Conservation (phyloP, 2,113 vertebrate genomes). For the Neodontobutis hainanensis region DNA sequence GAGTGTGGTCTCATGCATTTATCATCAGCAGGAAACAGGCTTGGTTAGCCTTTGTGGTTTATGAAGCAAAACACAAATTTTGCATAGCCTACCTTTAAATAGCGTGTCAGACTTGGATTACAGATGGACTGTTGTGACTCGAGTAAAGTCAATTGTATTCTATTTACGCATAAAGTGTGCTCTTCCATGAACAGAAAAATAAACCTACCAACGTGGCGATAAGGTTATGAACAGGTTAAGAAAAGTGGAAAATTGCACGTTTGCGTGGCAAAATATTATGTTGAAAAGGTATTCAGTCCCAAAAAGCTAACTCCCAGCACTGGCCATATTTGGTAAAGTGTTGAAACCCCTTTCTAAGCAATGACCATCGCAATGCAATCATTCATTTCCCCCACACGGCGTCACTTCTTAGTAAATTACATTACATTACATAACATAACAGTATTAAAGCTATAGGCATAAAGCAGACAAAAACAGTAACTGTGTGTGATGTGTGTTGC, state of each 20-base stretch:
- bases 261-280: background rate
- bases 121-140: no score
- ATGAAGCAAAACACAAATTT: background rate
- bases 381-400: background rate
- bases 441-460: no score
- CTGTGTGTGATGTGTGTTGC: no score
- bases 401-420: no score
- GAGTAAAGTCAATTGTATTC: no score
- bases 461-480: no score
- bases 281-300: background rate
- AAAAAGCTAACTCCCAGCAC: constrained; percentile 55
- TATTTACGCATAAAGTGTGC: no score
- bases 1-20: background rate
- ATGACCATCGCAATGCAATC: background rate
- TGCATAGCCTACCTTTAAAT: no score
- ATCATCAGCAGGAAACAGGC: constrained; percentile 31
- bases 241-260: background rate
- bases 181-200: no score
- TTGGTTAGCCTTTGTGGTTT: constrained; percentile 1
- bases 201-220: background rate
- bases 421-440: no score
- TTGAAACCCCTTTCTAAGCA: constrained; percentile 17
- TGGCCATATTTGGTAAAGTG: constrained; percentile 66
- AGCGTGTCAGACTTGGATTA: no score
- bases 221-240: no score